Evolutionary conservation across 2,797 vertebrate genomes (phyloP).

Genomic region (Trachops cirrhosus): DNA sequence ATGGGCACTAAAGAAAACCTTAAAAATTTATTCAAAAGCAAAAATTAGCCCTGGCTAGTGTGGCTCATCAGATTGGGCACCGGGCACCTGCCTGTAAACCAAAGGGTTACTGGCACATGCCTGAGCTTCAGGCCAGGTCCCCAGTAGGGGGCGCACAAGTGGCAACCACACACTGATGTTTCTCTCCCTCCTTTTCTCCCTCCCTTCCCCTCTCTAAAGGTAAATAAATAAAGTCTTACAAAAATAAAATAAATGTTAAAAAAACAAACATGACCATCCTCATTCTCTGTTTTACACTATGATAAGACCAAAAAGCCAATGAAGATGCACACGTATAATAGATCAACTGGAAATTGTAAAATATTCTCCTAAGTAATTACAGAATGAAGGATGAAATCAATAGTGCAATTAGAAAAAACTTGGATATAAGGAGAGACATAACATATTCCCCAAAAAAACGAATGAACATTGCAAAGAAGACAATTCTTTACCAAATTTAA

Average conservation of each 20-base stretch:
- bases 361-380: neutral
- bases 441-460: neutral
- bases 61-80: too few relatives aligned
- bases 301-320: neutral
- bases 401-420: neutral
- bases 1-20: neutral
- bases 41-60: neutral
- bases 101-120: too few relatives aligned
- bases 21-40: slow-evolving; percentile 1
- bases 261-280: neutral
- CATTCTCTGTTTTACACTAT: neutral
- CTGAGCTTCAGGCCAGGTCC: too few relatives aligned
- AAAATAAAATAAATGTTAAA: neutral
- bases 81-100: too few relatives aligned
- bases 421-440: neutral
- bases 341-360: neutral
- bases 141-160: too few relatives aligned
- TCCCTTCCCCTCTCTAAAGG: too few relatives aligned
- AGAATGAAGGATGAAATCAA: neutral
- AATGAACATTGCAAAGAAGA: neutral
- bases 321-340: neutral
- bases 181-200: too few relatives aligned
- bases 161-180: too few relatives aligned
- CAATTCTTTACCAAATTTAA: neutral
- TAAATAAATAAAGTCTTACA: too few relatives aligned